A percentile compares a stretch with the other conserved stretches of the same genome.
Conservation (phyloP, 2,113 vertebrate species). For the Mobula hypostoma region DNA sequence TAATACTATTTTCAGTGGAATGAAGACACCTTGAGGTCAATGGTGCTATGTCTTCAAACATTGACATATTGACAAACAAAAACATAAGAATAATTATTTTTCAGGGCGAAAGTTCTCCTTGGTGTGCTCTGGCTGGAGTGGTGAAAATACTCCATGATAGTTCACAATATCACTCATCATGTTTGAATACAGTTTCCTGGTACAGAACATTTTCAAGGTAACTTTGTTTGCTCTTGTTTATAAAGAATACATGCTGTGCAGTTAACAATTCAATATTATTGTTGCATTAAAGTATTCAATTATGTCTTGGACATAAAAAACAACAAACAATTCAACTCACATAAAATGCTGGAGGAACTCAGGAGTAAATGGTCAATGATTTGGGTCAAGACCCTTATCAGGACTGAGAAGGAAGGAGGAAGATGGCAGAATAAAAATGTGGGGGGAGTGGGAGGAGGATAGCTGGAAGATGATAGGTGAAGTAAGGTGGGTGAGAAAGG, state of each 20-base stretch:
- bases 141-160: neutral
- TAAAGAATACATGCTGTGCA: neutral
- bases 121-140: neutral
- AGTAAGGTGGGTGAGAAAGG: no score
- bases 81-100: neutral
- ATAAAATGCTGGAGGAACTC: no score
- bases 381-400: no score
- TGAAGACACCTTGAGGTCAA: neutral
- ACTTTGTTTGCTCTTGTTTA: neutral
- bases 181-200: neutral
- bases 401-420: no score
- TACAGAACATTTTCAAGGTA: neutral
- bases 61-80: slow-evolving; percentile 15
- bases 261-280: slow-evolving; percentile 22
- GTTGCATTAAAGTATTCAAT: neutral
- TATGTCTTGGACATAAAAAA: neutral
- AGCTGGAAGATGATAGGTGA: no score
- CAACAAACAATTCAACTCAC: neutral
- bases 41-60: slow-evolving; percentile 13
- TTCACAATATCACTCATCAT: slow-evolving; percentile 16
- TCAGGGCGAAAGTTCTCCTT: neutral
- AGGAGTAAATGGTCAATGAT: no score
- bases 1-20: neutral
- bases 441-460: no score
- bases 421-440: no score